phyloP scores from a whole-genome alignment of 2,797 vertebrate genomes.

The Etheostoma nigrum region DNA sequence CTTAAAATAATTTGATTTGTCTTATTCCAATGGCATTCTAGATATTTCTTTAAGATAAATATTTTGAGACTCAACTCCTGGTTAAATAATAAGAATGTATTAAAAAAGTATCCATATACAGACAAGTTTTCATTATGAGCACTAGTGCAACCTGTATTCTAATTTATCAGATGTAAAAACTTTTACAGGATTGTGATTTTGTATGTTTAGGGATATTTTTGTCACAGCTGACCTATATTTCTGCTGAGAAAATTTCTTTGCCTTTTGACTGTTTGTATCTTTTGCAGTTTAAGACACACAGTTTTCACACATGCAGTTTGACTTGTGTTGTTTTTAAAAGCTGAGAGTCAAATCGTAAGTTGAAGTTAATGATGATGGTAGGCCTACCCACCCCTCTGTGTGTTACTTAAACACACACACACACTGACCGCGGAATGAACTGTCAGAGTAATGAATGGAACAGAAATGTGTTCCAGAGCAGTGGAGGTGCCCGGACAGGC shows the following conservation, averaged over 20 bases:
- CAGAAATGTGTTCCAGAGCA: slow-evolving; percentile 78
- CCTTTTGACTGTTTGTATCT: neutral
- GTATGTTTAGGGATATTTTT: neutral
- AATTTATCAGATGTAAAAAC: slow-evolving; percentile 2
- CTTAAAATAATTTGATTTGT: neutral
- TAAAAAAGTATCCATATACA: neutral
- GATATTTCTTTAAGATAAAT: neutral
- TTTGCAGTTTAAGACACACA: neutral
- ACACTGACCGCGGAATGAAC: slow-evolving; percentile 76
- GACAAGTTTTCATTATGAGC: neutral
- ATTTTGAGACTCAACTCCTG: neutral
- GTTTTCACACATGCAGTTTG: slow-evolving; percentile 4
- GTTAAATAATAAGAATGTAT: neutral
- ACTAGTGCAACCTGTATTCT: neutral
- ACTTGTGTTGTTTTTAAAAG: slow-evolving; percentile 34
- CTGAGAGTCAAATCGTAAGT: slow-evolving; percentile 15
- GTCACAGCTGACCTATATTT: slow-evolving; percentile 57
- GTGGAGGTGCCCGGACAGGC: slow-evolving; percentile 79
- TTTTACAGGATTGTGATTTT: neutral
- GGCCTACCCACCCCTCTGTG: neutral
- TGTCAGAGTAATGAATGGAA: slow-evolving; percentile 78
- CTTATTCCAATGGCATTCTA: neutral
- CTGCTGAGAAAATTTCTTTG: neutral
- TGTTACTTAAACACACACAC: slow-evolving; percentile 12
- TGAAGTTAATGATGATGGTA: slow-evolving; percentile 22